Evolutionary conservation across 1,140 invertebrate genomes (phyloP).

Genomic region (Megathymus violae): DNA sequence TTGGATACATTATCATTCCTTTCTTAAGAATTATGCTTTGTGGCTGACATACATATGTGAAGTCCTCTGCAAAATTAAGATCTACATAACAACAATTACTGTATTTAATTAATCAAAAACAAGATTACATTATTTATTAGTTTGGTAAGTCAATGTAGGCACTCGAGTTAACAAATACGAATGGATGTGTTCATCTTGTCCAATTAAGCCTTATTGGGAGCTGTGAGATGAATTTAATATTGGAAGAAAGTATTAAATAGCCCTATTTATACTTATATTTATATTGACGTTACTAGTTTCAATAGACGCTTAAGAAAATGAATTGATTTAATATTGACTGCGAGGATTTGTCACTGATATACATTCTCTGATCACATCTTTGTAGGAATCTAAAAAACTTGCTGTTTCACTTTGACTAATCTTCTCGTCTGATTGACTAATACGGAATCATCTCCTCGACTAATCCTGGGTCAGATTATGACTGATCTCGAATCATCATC

Average conservation of each 20-base stretch:
- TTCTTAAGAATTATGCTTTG: no score
- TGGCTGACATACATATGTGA: no score
- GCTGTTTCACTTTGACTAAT: neutral
- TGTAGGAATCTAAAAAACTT: neutral
- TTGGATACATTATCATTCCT: no score
- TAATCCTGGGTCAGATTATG: no score
- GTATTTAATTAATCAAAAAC: no score
- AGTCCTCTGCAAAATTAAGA: no score
- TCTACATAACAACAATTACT: no score
- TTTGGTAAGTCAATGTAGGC: conserved; percentile 19
- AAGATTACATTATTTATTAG: neutral
- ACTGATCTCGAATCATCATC: no score
- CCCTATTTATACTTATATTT: conserved; percentile 37
- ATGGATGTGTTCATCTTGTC: conserved; percentile 67
- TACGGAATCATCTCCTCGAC: no score
- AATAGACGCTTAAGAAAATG: conserved; percentile 11
- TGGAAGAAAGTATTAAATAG: conserved; percentile 56
- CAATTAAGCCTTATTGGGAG: conserved; percentile 74
- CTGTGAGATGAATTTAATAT: conserved; percentile 75
- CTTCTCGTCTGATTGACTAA: neutral
- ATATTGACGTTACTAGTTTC: conserved; percentile 24
- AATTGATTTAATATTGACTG: conserved; percentile 20
- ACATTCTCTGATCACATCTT: neutral
- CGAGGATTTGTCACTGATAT: conserved; percentile 13
- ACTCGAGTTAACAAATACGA: conserved; percentile 25